phyloP scores from a whole-genome alignment of 1,140 invertebrate species.

The Dendrolimus punctatus region DNA sequence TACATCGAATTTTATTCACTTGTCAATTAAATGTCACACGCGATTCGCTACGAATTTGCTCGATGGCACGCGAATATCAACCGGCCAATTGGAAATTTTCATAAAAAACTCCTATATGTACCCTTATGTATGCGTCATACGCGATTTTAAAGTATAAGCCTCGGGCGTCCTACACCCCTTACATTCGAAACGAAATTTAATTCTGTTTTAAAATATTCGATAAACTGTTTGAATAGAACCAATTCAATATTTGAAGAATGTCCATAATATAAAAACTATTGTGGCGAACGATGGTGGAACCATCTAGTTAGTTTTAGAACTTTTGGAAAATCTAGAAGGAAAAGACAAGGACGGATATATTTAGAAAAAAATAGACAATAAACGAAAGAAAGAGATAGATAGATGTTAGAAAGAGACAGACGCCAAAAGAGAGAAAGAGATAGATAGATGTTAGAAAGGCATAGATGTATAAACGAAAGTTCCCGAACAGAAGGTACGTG shows the following conservation, averaged over 20 bases:
- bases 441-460: too few relatives aligned
- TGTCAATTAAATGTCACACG: conserved; percentile 62
- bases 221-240: conserved; percentile 13
- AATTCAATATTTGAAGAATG: conserved; percentile 7
- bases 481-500: too few relatives aligned
- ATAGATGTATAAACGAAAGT: too few relatives aligned
- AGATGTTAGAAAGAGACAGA: too few relatives aligned
- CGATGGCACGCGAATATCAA: conserved; percentile 55
- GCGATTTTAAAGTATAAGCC: not conserved
- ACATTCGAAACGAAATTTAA: conserved; percentile 10
- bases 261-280: conserved; percentile 18
- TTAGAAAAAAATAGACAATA: too few relatives aligned
- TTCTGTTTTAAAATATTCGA: conserved; percentile 17
- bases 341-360: too few relatives aligned
- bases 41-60: conserved; percentile 61
- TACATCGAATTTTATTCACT: conserved; percentile 57
- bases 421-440: too few relatives aligned
- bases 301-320: too few relatives aligned
- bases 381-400: too few relatives aligned
- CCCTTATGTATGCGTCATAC: conserved; percentile 16
- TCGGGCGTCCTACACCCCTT: conserved; percentile 1
- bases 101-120: conserved; percentile 59
- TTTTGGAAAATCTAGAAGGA: too few relatives aligned
- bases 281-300: too few relatives aligned
- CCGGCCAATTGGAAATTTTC: conserved; percentile 58